Evolutionary conservation across 2,113 vertebrate genomes (phyloP), one percentile per base, ranked within the genome.

Genomic region (Oryzias woworae): DNA sequence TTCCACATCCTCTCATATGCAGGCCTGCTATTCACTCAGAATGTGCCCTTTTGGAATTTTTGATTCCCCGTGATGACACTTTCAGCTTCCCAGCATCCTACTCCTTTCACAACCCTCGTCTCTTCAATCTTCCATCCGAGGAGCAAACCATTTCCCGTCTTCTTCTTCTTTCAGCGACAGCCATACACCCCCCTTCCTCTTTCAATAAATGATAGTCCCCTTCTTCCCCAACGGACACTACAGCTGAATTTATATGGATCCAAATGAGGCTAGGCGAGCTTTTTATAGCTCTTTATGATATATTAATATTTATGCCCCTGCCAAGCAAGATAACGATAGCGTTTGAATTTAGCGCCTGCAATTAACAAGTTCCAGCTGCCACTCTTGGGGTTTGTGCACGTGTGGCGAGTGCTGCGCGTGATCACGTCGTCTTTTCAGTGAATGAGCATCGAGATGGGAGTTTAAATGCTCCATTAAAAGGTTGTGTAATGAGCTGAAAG

Each of bases 301-400:
- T 79, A 82, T 89, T 84, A 86, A 89, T 88, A 89, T 90, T 86
- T 77, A 87, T 87, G 75, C 61, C 75, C 47, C 66, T 67, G 79
- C 79, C 79, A 68, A 62, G 52, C 59, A 58, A 66, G 80, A 77
- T 82, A 73, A 81, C 64, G 71, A 80, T 50, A 52, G 66, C 46
- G n/a, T 78, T 88, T 84, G 79, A 82, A 89, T 90, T 84, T 82
- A 81, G 79, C 74, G 58, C 82, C 65, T 5, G 22, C 80, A 87
- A 89, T 89, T 88, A 88, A 73, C 66, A 57, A 62, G 66, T 74
- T 75, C 63, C 84, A 87, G 83, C 83, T 80, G 88, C 81, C 31
- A 53, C 80, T 59, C 72, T 54, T 41, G 36, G 63, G 58, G 58
- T 24, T 48, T 48, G 54, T 41, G 64, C 15, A 55, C 26, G 53